Base-by-base conservation (phyloP, 92 coral and sea anemone genomes). In the Palythoa grandis region DNA sequence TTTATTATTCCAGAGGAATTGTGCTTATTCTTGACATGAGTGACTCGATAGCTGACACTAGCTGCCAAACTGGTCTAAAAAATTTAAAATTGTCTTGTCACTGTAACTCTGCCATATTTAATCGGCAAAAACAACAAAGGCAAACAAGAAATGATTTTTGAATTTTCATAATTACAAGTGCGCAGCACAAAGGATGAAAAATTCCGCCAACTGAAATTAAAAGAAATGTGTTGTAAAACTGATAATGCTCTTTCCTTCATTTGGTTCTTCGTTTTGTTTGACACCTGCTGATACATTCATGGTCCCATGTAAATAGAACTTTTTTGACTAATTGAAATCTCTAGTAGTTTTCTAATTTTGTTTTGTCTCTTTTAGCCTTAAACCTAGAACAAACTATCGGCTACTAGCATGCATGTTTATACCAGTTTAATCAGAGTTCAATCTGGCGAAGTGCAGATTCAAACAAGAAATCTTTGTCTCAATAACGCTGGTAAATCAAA, bases 261-360 rank as follows among this genome's bases (percentile, higher is more conserved):
- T 63, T 63, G 63, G 54, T 61, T 61, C 56, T 23, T 79, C 40
- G 71, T 79, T 50, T 38, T 68, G n/a, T 47, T 63, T 65, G 73
- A 17, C 84, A 63, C 68, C 72, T 79, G 83, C 72, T 20, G 72
- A 20, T 69, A 77, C 69, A 77, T 56, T 54, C 40, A 77, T 77
- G 83, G 68, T 38, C 69, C 1, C 19, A 19, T 22, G 16, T 60
- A 15, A 60, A 60, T 16, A 60, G 11, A 63, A 63, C 9, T 8
- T 63, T 63, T 63, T 29, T 63, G 69, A 17, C 2, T 17, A 25
- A 39, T 52, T 75, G 61, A 61, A 48, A 61, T 37, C 17, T 14
- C 8, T 39, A 57, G 37, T 37, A 52, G 52, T 61, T 48, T 20
- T 65, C 57, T 38, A 63, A 37, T 7, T 54, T 14, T 19, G 1